Evolutionary conservation across 2,888 invertebrate genomes (phyloP).

Genomic region (Calliphora vomitoria): DNA sequence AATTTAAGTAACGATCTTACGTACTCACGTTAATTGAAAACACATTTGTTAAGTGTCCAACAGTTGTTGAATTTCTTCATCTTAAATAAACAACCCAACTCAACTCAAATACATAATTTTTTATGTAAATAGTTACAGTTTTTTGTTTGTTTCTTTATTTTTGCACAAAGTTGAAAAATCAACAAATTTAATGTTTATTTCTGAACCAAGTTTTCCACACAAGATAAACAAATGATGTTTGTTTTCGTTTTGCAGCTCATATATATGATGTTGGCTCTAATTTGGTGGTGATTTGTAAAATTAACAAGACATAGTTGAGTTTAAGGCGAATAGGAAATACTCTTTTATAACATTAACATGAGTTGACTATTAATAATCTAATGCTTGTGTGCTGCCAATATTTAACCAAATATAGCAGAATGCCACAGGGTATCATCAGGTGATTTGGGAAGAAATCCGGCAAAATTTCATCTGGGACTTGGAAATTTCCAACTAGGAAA

Average conservation of each 20-base stretch:
- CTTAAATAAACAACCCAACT: constrained; percentile 9
- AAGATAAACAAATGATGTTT: constrained; percentile 45
- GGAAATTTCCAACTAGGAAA: not conserved
- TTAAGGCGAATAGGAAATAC: constrained; percentile 23
- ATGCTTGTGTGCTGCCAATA: not conserved
- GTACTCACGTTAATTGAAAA: constrained; percentile 42
- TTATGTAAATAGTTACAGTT: constrained; percentile 33
- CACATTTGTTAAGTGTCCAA: constrained; percentile 43
- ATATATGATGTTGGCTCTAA: constrained; percentile 22
- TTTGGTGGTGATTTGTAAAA: constrained; percentile 43
- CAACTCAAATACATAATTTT: constrained; percentile 26
- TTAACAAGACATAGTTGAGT: not conserved
- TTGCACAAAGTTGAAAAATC: constrained; percentile 2
- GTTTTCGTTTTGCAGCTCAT: constrained; percentile 14
- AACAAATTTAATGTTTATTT: constrained; percentile 27
- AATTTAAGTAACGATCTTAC: not conserved
- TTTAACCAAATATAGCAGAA: not conserved
- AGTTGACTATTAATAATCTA: too few relatives aligned
- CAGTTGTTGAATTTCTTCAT: constrained; percentile 31
- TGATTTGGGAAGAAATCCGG: too few relatives aligned
- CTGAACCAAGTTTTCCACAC: constrained; percentile 28
- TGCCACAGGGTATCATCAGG: not conserved
- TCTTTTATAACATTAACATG: not conserved
- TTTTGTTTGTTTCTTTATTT: not conserved
- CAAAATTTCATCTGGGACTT: not conserved